Evolutionary conservation across 1,140 invertebrate genomes (phyloP).

Genomic region (Acromyrmex echinatior): DNA sequence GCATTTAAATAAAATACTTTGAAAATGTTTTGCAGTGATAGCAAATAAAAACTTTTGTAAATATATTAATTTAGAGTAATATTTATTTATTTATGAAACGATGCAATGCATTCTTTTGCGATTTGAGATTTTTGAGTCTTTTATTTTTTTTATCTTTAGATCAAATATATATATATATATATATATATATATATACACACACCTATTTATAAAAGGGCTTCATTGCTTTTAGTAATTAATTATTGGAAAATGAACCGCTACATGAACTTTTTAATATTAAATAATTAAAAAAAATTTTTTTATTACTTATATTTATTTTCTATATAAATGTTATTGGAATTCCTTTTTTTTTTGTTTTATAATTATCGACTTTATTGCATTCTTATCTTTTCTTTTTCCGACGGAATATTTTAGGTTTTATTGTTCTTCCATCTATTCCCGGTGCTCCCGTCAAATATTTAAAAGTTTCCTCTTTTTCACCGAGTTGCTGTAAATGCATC

Average conservation of each 20-base stretch:
- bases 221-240: neutral
- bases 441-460: conserved; percentile 49
- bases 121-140: neutral
- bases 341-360: conserved; percentile 3
- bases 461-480: conserved; percentile 57
- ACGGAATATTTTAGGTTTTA: conserved; percentile 27
- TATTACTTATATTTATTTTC: neutral
- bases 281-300: neutral
- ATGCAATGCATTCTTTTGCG: neutral
- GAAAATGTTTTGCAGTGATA: conserved; percentile 26
- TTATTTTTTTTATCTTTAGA: neutral
- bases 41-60: conserved; percentile 17
- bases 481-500: conserved; percentile 57
- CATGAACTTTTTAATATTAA: neutral
- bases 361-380: neutral
- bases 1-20: conserved; percentile 58
- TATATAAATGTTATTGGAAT: conserved; percentile 3
- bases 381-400: neutral
- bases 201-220: neutral
- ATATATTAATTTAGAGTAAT: neutral
- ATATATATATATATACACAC: no score
- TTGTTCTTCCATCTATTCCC: conserved; percentile 39
- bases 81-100: neutral
- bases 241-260: neutral
- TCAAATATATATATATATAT: no score